These are phyloP conservation scores for Macrosteles quadrilineatus DNA, from an alignment of 1,140 invertebrate species.

Conservation along the genomic window DNA sequence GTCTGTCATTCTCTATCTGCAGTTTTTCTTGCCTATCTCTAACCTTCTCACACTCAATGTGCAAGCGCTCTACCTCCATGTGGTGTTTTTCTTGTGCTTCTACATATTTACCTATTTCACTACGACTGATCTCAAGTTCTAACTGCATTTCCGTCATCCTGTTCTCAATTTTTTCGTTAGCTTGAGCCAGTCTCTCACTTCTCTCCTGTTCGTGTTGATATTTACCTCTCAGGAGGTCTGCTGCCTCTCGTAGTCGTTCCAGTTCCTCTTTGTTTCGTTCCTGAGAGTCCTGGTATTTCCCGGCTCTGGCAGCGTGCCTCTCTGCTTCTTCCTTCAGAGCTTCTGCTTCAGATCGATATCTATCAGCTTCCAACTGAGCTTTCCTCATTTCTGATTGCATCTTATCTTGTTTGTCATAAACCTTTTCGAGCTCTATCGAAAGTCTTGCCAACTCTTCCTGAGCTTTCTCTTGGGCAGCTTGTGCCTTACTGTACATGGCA, in stretches of 20 bases:
- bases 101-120: slow-evolving; percentile 71
- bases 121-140: slow-evolving; percentile 75
- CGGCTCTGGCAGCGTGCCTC: slow-evolving; percentile 70
- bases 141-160: slow-evolving; percentile 76
- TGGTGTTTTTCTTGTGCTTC: slow-evolving; percentile 74
- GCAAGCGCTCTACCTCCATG: slow-evolving; percentile 72
- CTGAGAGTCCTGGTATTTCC: slow-evolving; percentile 76
- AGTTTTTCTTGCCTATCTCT: slow-evolving; percentile 82
- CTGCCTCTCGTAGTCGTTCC: slow-evolving; percentile 76
- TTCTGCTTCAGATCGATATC: slow-evolving; percentile 67
- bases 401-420: slow-evolving; percentile 88
- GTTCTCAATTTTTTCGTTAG: slow-evolving; percentile 63
- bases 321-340: slow-evolving; percentile 67
- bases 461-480: slow-evolving; percentile 80
- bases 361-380: slow-evolving; percentile 73
- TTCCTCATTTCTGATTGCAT: slow-evolving; percentile 78
- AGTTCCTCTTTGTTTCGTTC: slow-evolving; percentile 75
- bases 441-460: slow-evolving; percentile 86
- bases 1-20: slow-evolving; percentile 71
- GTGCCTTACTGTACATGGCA: slow-evolving; percentile 78
- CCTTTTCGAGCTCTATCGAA: slow-evolving; percentile 85
- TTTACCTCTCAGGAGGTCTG: slow-evolving; percentile 83
- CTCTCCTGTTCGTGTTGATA: slow-evolving; percentile 87
- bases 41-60: slow-evolving; percentile 84
- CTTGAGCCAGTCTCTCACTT: slow-evolving; percentile 58